phyloP scores from a whole-genome alignment of 2,888 invertebrate species.

The Phragmatobia fuliginosa region DNA sequence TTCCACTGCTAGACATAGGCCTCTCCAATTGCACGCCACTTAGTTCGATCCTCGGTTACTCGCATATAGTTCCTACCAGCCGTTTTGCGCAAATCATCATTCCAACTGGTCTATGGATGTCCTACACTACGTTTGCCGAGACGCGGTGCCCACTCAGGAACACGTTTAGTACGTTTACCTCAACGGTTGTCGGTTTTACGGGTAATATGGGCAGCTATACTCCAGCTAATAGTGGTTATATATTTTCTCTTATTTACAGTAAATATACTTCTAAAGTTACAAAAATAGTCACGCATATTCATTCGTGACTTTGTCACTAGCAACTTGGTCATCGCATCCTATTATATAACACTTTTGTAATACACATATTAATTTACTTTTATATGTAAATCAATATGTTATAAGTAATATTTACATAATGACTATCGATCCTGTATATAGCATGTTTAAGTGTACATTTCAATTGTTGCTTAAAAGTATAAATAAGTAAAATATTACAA shows the following conservation, averaged over 20 bases:
- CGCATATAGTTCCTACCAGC: too few species aligned
- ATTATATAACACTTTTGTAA: neutral
- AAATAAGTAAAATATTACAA: neutral
- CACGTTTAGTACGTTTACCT: too few species aligned
- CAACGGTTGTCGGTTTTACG: too few species aligned
- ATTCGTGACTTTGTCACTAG: neutral
- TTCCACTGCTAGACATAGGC: too few species aligned
- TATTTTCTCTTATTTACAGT: neutral
- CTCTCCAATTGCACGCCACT: too few species aligned
- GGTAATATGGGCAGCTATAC: too few species aligned
- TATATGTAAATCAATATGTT: neutral
- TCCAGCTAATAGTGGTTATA: too few species aligned
- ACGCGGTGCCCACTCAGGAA: too few species aligned
- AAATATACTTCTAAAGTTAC: neutral
- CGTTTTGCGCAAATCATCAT: too few species aligned
- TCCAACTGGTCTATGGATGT: too few species aligned
- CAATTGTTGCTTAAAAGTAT: neutral
- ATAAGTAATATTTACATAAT: constrained; percentile 3
- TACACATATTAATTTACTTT: neutral
- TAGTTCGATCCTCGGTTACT: too few species aligned
- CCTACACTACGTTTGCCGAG: too few species aligned
- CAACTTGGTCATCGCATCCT: neutral
- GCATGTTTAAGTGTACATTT: neutral
- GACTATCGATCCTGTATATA: neutral
- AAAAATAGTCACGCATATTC: neutral